Percentiles rank a stretch among this genome's conserved stretches.
Evolutionary conservation across 1,140 invertebrate species (phyloP).

Genomic region (Berghia stephanieae): DNA sequence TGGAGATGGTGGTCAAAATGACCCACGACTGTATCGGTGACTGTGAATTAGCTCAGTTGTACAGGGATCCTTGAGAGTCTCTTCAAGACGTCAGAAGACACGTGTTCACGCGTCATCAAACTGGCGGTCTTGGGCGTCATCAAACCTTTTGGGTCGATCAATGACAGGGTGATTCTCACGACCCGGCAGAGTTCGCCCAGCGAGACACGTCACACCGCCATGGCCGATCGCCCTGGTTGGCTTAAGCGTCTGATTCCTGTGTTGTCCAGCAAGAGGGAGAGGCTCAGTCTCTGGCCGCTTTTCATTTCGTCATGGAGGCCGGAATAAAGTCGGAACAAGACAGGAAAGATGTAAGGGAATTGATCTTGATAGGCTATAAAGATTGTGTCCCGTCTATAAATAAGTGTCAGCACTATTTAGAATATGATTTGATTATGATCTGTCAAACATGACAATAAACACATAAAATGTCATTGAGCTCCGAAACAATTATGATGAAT

Average conservation of each 20-base stretch:
- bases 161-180: conserved; percentile 83
- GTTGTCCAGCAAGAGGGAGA: conserved; percentile 94
- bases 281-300: conserved; percentile 94
- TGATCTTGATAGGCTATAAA: no score
- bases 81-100: conserved; percentile 94
- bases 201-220: conserved; percentile 89
- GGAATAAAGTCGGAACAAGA: conserved; percentile 97
- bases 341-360: conserved; percentile 76
- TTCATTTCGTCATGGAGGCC: conserved; percentile 99
- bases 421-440: no score
- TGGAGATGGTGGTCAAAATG: conserved; percentile 83
- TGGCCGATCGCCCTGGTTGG: conserved; percentile 96
- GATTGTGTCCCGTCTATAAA: no score
- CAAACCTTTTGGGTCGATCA: conserved; percentile 92
- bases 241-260: conserved; percentile 91
- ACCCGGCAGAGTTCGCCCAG: conserved; percentile 94
- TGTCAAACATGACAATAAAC: no score
- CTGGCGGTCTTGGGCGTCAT: conserved; percentile 77
- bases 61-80: conserved; percentile 96
- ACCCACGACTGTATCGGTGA: conserved; percentile 75
- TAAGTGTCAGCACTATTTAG: no score
- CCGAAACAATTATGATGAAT: no score
- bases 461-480: no score
- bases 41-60: conserved; percentile 83
- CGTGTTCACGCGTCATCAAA: conserved; percentile 74